Base-by-base conservation (phyloP, 2,113 vertebrate genomes). In the Lynx canadensis region DNA sequence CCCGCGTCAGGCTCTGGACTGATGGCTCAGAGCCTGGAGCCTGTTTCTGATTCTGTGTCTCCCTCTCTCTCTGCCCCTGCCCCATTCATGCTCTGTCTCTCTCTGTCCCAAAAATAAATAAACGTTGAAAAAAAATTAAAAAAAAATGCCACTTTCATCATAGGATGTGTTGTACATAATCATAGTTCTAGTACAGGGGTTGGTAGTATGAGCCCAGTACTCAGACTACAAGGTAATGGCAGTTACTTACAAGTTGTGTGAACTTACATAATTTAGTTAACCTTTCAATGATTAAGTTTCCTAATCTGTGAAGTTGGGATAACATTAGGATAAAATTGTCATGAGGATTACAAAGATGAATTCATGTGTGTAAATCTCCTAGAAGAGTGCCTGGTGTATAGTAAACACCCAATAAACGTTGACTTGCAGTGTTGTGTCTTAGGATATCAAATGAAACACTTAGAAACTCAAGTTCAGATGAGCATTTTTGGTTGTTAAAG, bases 261-360 rank as follows among this genome's bases (percentile, higher is more conserved):
- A 94, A n/a, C 73, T 83, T 94, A 88, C 63, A 16, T 8, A 92
- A 83, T 86, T 94, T 89, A 82, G 87, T 86, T 86, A 48, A 73
- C 12, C 31, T 73, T 7, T 12, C 23, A 68, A 52, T n/a, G 12
- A 90, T 52, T 84, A 79, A 84, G 4, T 79, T 91, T 95, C 63
- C 18, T 41, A 76, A 88, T 65, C 63, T 93, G 11, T 86, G 83
- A 94, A 79, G 85, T 36, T 79, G 2, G 18, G 65, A 60, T 93
- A 81, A 86, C 31, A 0, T 89, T 19, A 92, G 5, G 33, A 18
- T 63, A 52, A 86, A 82, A 95, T 85, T 89, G 13, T 87, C 52
- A 38, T 76, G n/a, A 91, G 23, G 66, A 36, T 95, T 79, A 94
- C 6, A 68, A 74, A 73, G n/a, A 60, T 80, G 5, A 92, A 90